phyloP scores from a whole-genome alignment of 92 coral and sea anemone genomes.

The Zoanthus solanderi region DNA sequence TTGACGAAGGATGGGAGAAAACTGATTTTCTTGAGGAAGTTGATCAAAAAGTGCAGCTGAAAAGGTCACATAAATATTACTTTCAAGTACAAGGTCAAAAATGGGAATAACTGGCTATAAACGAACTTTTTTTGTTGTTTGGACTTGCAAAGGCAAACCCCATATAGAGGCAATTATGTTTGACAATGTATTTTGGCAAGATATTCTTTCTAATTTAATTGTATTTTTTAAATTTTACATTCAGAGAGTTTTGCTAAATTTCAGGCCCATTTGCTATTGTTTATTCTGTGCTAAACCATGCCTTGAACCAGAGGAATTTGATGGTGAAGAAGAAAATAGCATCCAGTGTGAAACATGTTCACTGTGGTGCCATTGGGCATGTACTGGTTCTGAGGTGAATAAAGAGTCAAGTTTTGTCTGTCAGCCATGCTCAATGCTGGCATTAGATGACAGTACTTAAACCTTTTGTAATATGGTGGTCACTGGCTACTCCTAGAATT shows the following conservation, averaged over 20 bases:
- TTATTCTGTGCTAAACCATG: slow-evolving; percentile 52
- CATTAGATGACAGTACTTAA: slow-evolving; percentile 50
- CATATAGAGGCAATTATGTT: slow-evolving; percentile 41
- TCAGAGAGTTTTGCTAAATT: slow-evolving; percentile 53
- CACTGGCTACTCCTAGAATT: too few relatives aligned
- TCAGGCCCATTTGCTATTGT: slow-evolving; percentile 58
- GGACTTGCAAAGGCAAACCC: slow-evolving; percentile 47
- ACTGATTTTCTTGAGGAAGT: slow-evolving; percentile 50
- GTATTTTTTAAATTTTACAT: slow-evolving; percentile 31
- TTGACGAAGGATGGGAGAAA: slow-evolving; percentile 46
- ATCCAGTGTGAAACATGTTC: slow-evolving; percentile 63
- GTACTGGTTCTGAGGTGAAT: slow-evolving; percentile 44
- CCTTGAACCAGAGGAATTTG: slow-evolving; percentile 48
- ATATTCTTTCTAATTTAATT: slow-evolving; percentile 21
- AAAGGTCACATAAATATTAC: slow-evolving; percentile 48
- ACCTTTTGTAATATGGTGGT: background rate
- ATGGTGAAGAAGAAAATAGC: slow-evolving; percentile 44
- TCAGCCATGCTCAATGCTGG: slow-evolving; percentile 57
- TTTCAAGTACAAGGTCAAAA: slow-evolving; percentile 55
- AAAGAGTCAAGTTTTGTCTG: slow-evolving; percentile 48
- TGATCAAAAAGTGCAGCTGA: slow-evolving; percentile 30
- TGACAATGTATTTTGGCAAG: slow-evolving; percentile 22
- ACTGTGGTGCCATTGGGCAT: slow-evolving; percentile 62
- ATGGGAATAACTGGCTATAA: slow-evolving; percentile 53
- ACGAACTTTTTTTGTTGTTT: slow-evolving; percentile 52